Conservation (phyloP, 2,888 invertebrate species). For the Hypena proboscidalis region DNA sequence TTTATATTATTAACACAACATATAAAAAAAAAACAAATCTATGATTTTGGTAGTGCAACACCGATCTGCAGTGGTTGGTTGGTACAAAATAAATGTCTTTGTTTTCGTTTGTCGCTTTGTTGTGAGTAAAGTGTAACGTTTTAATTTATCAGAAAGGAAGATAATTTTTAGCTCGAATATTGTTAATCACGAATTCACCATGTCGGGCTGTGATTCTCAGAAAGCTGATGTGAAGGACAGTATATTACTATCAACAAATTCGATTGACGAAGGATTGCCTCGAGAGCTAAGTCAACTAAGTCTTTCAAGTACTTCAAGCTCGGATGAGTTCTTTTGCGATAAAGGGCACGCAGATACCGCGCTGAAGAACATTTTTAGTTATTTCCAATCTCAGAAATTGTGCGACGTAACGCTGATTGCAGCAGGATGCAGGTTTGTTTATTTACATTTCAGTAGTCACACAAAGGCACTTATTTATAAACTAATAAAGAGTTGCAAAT, state of each 20-base stretch:
- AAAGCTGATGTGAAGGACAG: slow-evolving; percentile 76
- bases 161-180: slow-evolving; percentile 1
- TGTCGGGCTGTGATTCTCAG: slow-evolving; percentile 75
- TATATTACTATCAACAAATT: slow-evolving; percentile 70
- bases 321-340: slow-evolving; percentile 91
- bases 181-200: slow-evolving; percentile 41
- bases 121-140: slow-evolving; percentile 31
- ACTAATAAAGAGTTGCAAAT: too few relatives aligned
- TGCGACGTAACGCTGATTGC: slow-evolving; percentile 95
- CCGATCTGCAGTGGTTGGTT: too few relatives aligned
- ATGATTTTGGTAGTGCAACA: too few relatives aligned
- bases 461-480: slow-evolving; percentile 4
- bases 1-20: too few relatives aligned
- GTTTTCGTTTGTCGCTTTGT: slow-evolving; percentile 55
- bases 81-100: slow-evolving; percentile 48
- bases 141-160: slow-evolving; percentile 13
- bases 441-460: slow-evolving; percentile 17
- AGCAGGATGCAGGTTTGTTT: slow-evolving; percentile 87
- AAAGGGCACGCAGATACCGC: slow-evolving; percentile 93
- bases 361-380: slow-evolving; percentile 92
- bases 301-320: slow-evolving; percentile 88
- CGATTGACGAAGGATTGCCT: slow-evolving; percentile 85
- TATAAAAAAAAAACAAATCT: too few relatives aligned
- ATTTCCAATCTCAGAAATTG: slow-evolving; percentile 92
- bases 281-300: slow-evolving; percentile 88